These are phyloP conservation scores for Glossosoma conforme DNA, from an alignment of 1,140 invertebrate species.

Conservation along the genomic window DNA sequence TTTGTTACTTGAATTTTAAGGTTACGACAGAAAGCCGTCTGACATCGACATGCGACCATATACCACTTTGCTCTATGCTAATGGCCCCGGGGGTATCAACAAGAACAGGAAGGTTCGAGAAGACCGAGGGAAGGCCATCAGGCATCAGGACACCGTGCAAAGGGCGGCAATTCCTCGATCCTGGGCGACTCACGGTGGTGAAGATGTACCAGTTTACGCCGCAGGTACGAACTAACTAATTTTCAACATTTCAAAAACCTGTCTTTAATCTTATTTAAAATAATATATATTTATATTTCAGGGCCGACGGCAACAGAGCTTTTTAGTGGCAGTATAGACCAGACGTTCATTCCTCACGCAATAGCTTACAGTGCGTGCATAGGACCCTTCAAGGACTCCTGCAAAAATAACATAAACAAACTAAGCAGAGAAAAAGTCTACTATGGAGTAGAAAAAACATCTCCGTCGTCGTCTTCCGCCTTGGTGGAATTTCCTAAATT, in stretches of 20 bases:
- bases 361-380: slow-evolving; percentile 65
- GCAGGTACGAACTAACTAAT: slow-evolving; percentile 49
- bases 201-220: slow-evolving; percentile 84
- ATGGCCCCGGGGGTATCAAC: slow-evolving; percentile 55
- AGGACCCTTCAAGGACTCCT: slow-evolving; percentile 6
- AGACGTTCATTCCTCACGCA: slow-evolving; percentile 71
- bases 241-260: not conserved
- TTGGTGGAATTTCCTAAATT: too few species aligned
- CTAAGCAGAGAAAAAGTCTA: too few species aligned
- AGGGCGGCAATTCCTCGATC: slow-evolving; percentile 61
- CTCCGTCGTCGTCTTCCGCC: too few species aligned
- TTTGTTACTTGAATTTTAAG: too few species aligned
- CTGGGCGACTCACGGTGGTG: slow-evolving; percentile 81
- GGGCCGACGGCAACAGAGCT: slow-evolving; percentile 48
- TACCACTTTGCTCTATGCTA: slow-evolving; percentile 66
- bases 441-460: too few species aligned
- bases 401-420: not conserved
- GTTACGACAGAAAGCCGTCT: slow-evolving; percentile 61
- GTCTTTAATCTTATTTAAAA: not conserved
- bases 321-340: slow-evolving; percentile 61
- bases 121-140: not conserved
- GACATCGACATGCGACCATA: slow-evolving; percentile 62
- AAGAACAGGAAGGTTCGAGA: not conserved
- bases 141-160: slow-evolving; percentile 44
- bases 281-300: slow-evolving; percentile 18